Evolutionary conservation across 2,888 invertebrate species (phyloP).

Genomic region (Temnothorax ravouxi): DNA sequence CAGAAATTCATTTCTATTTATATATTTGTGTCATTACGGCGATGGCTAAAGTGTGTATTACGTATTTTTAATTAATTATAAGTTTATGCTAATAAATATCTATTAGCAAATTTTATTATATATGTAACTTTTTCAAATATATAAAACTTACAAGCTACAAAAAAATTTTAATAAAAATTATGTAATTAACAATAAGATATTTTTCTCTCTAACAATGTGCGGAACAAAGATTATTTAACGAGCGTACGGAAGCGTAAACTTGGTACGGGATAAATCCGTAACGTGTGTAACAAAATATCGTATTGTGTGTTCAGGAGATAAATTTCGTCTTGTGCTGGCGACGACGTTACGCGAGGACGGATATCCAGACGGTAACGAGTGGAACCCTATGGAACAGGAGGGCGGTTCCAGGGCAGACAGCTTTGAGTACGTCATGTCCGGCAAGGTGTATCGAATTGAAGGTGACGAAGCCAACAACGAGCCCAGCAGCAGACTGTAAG

Average conservation of each 20-base stretch:
- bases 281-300: constrained; percentile 31
- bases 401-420: constrained; percentile 96
- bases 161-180: neutral
- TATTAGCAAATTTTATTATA: neutral
- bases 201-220: neutral
- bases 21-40: neutral
- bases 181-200: neutral
- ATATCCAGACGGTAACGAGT: constrained; percentile 96
- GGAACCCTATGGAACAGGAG: constrained; percentile 95
- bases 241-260: neutral
- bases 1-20: neutral
- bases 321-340: constrained; percentile 95
- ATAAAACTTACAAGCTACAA: neutral
- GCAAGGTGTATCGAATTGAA: constrained; percentile 98
- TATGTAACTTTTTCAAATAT: neutral
- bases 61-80: neutral
- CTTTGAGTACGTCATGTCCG: constrained; percentile 99
- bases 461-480: constrained; percentile 97
- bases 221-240: neutral
- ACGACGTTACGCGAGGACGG: constrained; percentile 99
- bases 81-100: neutral
- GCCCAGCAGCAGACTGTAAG: constrained; percentile 93
- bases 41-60: neutral
- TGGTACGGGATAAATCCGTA: neutral
- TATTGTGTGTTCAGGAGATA: constrained; percentile 80